These are phyloP conservation scores for Amphiura filiformis DNA, from an alignment of 35 echinoderm and acorn worm genomes.

Conservation along the genomic window DNA sequence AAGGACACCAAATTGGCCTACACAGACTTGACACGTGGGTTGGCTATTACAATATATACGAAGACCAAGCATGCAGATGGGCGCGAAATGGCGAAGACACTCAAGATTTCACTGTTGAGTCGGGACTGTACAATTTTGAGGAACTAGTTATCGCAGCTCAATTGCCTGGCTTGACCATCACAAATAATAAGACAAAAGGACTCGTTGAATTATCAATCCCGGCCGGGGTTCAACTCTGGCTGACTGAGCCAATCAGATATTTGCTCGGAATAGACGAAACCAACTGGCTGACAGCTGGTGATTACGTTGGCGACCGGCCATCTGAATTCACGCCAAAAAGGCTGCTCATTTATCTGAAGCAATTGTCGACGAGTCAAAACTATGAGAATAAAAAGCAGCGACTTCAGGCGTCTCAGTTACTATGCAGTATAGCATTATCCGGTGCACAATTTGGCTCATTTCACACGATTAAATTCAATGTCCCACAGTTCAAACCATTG, in stretches of 20 bases:
- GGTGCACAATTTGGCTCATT: background rate
- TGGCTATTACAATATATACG: background rate
- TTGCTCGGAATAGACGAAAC: background rate
- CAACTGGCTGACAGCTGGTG: background rate
- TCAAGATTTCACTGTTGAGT: too few relatives aligned
- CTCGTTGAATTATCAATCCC: too few relatives aligned
- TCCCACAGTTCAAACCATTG: background rate
- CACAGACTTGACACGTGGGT: background rate
- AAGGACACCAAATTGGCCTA: background rate
- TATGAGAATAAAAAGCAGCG: background rate
- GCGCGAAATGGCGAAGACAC: too few relatives aligned
- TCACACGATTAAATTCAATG: background rate
- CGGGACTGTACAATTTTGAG: too few relatives aligned
- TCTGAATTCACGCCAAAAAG: background rate
- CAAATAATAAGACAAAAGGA: too few relatives aligned
- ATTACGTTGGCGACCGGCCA: background rate
- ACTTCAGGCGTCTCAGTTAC: background rate
- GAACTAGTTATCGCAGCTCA: too few relatives aligned
- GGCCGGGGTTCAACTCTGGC: too few relatives aligned
- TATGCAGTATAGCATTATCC: background rate
- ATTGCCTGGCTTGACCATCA: too few relatives aligned
- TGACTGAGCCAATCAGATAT: too few relatives aligned
- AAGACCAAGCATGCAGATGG: background rate
- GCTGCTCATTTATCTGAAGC: background rate
- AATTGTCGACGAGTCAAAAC: background rate